phyloP scores from a whole-genome alignment of 2,888 invertebrate species.

The Dasysyrphus albostriatus region DNA sequence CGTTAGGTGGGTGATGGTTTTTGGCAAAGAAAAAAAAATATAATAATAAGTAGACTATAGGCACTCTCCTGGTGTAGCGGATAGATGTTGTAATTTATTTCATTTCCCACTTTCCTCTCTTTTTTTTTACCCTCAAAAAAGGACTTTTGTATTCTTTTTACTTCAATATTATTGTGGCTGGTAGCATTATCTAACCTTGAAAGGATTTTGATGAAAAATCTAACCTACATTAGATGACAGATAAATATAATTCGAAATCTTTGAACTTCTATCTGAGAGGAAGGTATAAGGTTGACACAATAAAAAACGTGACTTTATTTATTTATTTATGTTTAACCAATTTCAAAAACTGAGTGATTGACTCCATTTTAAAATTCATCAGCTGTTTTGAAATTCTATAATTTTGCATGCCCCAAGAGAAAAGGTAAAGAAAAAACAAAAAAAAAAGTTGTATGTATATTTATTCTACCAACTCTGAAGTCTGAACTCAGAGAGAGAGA shows the following conservation, averaged over 20 bases:
- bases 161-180: background rate
- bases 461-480: background rate
- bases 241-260: background rate
- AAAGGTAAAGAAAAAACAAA: conserved; percentile 14
- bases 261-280: background rate
- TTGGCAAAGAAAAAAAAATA: conserved; percentile 9
- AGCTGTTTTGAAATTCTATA: conserved; percentile 50
- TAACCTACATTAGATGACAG: conserved; percentile 56
- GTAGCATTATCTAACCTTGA: background rate
- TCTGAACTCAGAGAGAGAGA: conserved; percentile 32
- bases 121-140: background rate
- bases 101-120: conserved; percentile 27
- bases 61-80: background rate
- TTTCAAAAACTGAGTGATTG: conserved; percentile 61
- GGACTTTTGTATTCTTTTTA: background rate
- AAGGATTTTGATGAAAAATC: conserved; percentile 58
- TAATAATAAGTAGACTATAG: background rate
- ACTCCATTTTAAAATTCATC: conserved; percentile 69
- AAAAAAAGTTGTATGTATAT: conserved; percentile 1
- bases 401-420: conserved; percentile 23
- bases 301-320: conserved; percentile 19
- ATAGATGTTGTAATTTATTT: conserved; percentile 69
- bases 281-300: background rate
- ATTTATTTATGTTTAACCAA: conserved; percentile 55
- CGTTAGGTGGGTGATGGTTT: conserved; percentile 36